Conservation (phyloP, 2,797 vertebrate genomes). For the Enteromius viviparus region DNA sequence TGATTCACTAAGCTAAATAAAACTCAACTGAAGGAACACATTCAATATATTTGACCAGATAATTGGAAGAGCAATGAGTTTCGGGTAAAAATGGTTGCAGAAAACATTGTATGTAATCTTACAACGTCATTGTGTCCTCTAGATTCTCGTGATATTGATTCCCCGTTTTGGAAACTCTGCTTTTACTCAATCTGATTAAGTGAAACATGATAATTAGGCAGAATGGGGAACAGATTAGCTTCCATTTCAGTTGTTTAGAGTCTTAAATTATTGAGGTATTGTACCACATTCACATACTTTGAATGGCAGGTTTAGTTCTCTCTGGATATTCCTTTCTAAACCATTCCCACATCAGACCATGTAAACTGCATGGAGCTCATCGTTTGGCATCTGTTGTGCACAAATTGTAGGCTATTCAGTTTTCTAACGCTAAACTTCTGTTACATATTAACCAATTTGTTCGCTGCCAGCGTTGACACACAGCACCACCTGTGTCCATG, state of each 20-base stretch:
- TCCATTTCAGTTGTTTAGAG: neutral
- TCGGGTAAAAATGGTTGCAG: neutral
- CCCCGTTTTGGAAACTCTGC: conserved; percentile 11
- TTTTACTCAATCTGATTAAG: neutral
- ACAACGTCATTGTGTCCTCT: neutral
- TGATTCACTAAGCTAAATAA: neutral
- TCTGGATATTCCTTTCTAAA: neutral
- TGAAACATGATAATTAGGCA: conserved; percentile 14
- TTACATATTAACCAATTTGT: conserved; percentile 14
- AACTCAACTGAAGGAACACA: neutral
- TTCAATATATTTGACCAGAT: neutral
- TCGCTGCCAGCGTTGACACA: neutral
- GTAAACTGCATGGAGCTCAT: neutral
- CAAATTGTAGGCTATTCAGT: neutral
- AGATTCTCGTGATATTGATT: neutral
- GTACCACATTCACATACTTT: neutral
- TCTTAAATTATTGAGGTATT: conserved; percentile 2
- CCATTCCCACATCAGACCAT: neutral
- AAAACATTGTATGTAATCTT: neutral
- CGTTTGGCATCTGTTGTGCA: conserved; percentile 1
- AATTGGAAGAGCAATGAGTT: neutral
- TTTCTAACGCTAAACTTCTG: conserved; percentile 8
- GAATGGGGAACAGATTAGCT: conserved; percentile 6
- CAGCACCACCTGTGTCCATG: neutral
- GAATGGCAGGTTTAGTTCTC: neutral